A percentile compares a stretch with the other conserved stretches of the same genome.
phyloP scores from a whole-genome alignment of 2,113 vertebrate species.

The Panthera uncia region DNA sequence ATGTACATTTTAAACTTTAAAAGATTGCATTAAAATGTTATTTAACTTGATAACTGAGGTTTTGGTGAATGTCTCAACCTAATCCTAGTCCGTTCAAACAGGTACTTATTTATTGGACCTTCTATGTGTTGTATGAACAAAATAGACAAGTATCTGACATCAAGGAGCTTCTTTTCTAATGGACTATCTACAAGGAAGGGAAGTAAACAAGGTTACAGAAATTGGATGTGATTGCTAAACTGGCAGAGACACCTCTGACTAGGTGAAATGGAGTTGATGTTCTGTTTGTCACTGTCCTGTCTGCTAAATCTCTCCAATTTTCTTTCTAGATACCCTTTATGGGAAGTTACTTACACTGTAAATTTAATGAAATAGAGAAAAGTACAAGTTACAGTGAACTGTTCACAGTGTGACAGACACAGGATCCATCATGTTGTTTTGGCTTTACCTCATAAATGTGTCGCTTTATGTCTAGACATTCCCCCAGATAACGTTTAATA shows the following conservation, averaged over 20 bases:
- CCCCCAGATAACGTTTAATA: not conserved
- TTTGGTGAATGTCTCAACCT: not conserved
- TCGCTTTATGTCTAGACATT: not conserved
- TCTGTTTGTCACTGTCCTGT: not conserved
- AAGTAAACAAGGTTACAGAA: not conserved
- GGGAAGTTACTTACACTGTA: not conserved
- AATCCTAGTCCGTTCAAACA: not conserved
- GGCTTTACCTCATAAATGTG: not conserved
- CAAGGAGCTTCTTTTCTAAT: not conserved
- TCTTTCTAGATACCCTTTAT: not conserved
- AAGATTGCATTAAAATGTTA: not conserved
- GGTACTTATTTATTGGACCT: not conserved
- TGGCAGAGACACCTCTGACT: not conserved
- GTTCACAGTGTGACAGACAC: not conserved
- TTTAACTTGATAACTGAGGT: not conserved
- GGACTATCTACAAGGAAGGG: not conserved
- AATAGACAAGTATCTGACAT: not conserved
- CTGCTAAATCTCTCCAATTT: not conserved
- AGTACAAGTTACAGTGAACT: not conserved
- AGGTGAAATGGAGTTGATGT: not conserved
- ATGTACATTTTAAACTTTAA: not conserved
- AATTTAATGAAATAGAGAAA: not conserved
- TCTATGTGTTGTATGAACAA: not conserved
- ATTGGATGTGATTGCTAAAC: not conserved
- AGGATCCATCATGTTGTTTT: not conserved